A percentile compares a stretch with the other conserved stretches of the same genome.
phyloP scores from a whole-genome alignment of 2,888 invertebrate species.

The Drosophila melanocephala region DNA sequence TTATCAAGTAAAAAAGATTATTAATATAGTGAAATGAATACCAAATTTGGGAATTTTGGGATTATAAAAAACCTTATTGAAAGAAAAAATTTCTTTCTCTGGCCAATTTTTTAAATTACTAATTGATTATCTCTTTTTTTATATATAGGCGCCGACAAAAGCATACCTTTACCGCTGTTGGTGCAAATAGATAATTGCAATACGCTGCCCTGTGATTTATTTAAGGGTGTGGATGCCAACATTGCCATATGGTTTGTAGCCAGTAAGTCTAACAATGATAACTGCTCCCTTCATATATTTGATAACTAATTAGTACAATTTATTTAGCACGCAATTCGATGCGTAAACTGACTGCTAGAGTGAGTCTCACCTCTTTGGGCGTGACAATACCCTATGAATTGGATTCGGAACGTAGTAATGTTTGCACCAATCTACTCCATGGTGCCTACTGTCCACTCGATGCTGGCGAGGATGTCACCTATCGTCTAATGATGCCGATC shows the following conservation, averaged over 20 bases:
- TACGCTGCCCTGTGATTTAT: slow-evolving; percentile 73
- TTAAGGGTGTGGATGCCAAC: slow-evolving; percentile 58
- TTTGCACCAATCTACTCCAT: slow-evolving; percentile 80
- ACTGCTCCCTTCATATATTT: background rate
- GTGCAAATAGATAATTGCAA: slow-evolving; percentile 77
- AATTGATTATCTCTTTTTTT: background rate
- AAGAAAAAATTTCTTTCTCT: background rate
- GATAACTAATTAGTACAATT: background rate
- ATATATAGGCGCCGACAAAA: slow-evolving; percentile 59
- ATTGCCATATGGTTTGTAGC: slow-evolving; percentile 82
- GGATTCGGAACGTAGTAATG: slow-evolving; percentile 67
- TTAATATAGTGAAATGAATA: background rate
- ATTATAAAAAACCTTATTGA: background rate
- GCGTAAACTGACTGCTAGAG: slow-evolving; percentile 57
- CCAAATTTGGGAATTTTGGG: background rate
- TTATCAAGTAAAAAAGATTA: background rate
- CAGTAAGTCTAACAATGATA: slow-evolving; percentile 54
- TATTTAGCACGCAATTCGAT: slow-evolving; percentile 65
- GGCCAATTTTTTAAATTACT: background rate
- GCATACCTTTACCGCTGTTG: slow-evolving; percentile 61
- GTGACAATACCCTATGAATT: slow-evolving; percentile 66
- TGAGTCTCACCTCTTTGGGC: slow-evolving; percentile 70
- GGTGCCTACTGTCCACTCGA: slow-evolving; percentile 84
- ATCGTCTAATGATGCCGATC: slow-evolving; percentile 79
- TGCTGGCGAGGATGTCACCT: slow-evolving; percentile 82